Evolutionary conservation across 64 coral and sea anemone genomes (phyloP).

Genomic region (Cladopsammia gracilis): DNA sequence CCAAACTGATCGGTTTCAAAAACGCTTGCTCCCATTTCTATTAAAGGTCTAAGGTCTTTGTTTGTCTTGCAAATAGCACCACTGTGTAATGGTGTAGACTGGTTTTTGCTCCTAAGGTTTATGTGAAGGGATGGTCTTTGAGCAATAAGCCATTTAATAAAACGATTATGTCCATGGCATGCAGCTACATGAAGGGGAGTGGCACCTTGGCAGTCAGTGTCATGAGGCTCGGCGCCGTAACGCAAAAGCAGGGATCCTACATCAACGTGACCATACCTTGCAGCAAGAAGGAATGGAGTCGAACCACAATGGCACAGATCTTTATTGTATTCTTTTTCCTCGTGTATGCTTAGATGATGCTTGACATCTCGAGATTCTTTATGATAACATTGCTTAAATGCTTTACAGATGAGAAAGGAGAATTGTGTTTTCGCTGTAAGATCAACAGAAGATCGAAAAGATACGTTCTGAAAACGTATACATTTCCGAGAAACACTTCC

Average conservation of each 20-base stretch:
- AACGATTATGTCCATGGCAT: constrained; percentile 47
- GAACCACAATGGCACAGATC: constrained; percentile 1
- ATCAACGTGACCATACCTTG: constrained; percentile 39
- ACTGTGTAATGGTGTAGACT: constrained; percentile 36
- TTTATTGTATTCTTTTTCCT: not conserved
- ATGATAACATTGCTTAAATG: no score
- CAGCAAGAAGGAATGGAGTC: constrained; percentile 48
- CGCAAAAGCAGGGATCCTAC: constrained; percentile 12
- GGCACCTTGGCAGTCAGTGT: constrained; percentile 16
- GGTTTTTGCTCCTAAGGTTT: constrained; percentile 29
- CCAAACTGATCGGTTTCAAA: constrained; percentile 10
- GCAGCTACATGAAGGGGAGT: constrained; percentile 62
- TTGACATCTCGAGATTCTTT: no score
- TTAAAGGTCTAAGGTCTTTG: not conserved
- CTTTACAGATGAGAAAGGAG: no score
- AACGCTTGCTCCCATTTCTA: not conserved
- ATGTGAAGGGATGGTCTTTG: not conserved
- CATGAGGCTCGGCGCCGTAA: not conserved
- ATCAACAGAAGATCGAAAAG: not conserved
- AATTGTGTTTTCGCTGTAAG: no score
- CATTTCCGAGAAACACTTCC: constrained; percentile 34
- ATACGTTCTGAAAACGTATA: constrained; percentile 21
- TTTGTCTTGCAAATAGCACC: constrained; percentile 29
- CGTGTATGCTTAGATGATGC: not conserved
- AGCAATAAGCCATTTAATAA: constrained; percentile 21